phyloP scores from a whole-genome alignment of 2,888 invertebrate genomes.

The Meandrusa payeni region DNA sequence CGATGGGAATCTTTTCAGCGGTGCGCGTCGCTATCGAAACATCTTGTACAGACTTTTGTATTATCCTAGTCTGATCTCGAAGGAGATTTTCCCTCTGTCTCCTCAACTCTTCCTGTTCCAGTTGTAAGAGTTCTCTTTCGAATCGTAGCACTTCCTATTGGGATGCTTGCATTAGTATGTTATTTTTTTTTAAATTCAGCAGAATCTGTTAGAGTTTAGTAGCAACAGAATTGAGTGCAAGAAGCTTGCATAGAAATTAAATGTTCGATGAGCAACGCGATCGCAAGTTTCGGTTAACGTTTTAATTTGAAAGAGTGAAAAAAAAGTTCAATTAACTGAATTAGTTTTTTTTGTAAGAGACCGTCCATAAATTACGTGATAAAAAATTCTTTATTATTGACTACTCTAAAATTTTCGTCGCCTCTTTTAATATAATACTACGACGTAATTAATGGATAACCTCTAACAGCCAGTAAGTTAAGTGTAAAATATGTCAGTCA shows the following conservation, averaged over 20 bases:
- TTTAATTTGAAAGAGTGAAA: too few species aligned
- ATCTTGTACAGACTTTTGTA: conserved; percentile 84
- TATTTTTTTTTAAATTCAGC: conserved; percentile 10
- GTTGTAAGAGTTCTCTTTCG: conserved; percentile 87
- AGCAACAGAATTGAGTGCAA: conserved; percentile 33
- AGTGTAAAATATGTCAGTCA: conserved; percentile 42
- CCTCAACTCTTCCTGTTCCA: conserved; percentile 89
- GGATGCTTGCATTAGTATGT: conserved; percentile 27
- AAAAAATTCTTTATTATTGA: too few species aligned
- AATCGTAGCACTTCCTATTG: conserved; percentile 86
- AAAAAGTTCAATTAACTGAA: too few species aligned
- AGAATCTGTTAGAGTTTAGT: conserved; percentile 22
- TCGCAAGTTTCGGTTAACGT: conserved; percentile 20
- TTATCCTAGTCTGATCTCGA: conserved; percentile 82
- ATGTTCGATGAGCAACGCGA: conserved; percentile 9
- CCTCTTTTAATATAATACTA: too few species aligned
- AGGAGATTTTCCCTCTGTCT: conserved; percentile 87
- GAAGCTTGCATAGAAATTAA: conserved; percentile 42
- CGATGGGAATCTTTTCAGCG: conserved; percentile 58
- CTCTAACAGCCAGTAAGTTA: conserved; percentile 15
- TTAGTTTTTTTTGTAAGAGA: neutral
- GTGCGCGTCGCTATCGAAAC: conserved; percentile 62
- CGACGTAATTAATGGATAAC: too few species aligned
- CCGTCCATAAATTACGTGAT: conserved; percentile 6
- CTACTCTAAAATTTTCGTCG: too few species aligned